Conservation (phyloP, 2,113 vertebrate genomes). For the Lampris incognitus region DNA sequence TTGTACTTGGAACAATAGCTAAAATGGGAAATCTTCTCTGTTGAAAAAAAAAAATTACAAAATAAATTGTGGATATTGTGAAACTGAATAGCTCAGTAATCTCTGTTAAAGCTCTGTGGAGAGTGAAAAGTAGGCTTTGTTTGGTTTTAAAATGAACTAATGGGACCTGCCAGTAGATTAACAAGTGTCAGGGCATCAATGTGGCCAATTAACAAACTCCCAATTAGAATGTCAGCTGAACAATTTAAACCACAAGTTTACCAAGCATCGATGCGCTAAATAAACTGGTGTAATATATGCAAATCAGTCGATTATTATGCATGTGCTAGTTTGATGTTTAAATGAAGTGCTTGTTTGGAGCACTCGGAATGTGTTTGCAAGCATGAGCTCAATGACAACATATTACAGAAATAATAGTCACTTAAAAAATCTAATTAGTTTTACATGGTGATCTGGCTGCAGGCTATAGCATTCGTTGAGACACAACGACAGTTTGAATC, state of each 20-base stretch:
- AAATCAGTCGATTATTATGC: constrained; percentile 83
- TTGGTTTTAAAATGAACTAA: constrained; percentile 45
- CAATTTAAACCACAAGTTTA: constrained; percentile 68
- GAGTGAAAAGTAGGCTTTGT: constrained; percentile 11
- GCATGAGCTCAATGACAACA: constrained; percentile 77
- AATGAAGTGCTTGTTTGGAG: constrained; percentile 81
- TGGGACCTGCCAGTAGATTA: constrained; percentile 47
- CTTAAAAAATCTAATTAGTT: constrained; percentile 78
- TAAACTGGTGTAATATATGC: constrained; percentile 81
- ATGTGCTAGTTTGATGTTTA: constrained; percentile 78
- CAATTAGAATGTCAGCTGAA: constrained; percentile 64
- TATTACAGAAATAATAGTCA: constrained; percentile 83
- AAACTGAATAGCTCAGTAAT: background rate
- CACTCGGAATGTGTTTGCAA: constrained; percentile 70
- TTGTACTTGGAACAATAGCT: constrained; percentile 1
- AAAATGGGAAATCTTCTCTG: constrained; percentile 4
- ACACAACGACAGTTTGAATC: constrained; percentile 34
- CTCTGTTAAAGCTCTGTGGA: background rate
- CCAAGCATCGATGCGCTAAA: constrained; percentile 74
- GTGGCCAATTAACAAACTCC: constrained; percentile 67
- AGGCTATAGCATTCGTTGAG: constrained; percentile 37
- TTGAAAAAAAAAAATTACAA: background rate
- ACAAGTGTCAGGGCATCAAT: constrained; percentile 65
- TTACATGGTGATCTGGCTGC: constrained; percentile 56
- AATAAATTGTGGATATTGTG: background rate